Percentiles rank a stretch among this genome's conserved stretches.
Conservation (phyloP, 2,888 invertebrate species). For the Hetaerina titia region DNA sequence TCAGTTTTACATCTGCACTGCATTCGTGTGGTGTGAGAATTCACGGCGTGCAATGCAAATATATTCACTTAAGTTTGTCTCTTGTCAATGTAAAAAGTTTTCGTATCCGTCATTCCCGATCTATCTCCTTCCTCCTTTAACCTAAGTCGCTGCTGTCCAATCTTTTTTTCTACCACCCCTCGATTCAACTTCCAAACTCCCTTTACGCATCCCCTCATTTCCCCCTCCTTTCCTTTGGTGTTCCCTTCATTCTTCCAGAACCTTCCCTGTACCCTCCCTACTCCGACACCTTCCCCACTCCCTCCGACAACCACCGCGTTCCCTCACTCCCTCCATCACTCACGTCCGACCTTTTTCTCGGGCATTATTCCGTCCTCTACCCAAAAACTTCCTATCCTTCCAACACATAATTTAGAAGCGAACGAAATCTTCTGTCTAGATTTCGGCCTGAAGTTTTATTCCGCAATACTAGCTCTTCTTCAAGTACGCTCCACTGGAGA, state of each 20-base stretch:
- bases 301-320: neutral
- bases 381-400: neutral
- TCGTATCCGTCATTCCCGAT: constrained; percentile 16
- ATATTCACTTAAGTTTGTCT: neutral
- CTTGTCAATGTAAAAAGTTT: neutral
- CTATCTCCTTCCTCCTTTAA: neutral
- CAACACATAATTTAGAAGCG: constrained; percentile 27
- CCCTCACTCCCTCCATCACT: neutral
- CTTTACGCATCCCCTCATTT: neutral
- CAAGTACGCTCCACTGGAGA: neutral
- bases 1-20: too few species aligned
- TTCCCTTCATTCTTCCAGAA: neutral
- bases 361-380: neutral
- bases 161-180: neutral
- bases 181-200: neutral
- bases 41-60: neutral
- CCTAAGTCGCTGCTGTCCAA: constrained; percentile 15
- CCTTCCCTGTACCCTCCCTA: neutral
- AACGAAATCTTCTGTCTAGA: neutral
- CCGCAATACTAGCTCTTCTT: neutral
- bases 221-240: neutral
- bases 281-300: neutral
- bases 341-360: neutral
- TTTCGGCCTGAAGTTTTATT: neutral
- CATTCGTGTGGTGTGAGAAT: too few species aligned